Conservation (phyloP, 2,797 vertebrate species). For the Anolis apletophallus region DNA sequence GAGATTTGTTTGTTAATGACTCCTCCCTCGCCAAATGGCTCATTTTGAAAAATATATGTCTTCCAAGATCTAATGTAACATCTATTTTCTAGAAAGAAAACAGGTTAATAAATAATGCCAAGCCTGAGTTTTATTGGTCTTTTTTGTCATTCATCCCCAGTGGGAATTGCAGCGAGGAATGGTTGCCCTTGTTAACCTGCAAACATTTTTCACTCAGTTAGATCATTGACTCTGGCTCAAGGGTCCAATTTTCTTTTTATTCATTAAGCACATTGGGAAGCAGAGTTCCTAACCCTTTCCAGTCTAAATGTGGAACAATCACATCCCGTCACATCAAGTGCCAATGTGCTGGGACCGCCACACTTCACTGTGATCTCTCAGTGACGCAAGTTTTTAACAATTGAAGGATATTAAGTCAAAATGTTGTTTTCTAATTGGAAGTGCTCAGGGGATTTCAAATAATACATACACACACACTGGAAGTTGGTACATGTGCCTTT, state of each 20-base stretch:
- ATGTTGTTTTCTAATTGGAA: conserved; percentile 87
- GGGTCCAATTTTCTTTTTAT: conserved; percentile 91
- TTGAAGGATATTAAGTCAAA: conserved; percentile 96
- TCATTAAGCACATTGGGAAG: conserved; percentile 96
- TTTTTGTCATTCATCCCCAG: conserved; percentile 77
- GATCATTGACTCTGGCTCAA: conserved; percentile 87
- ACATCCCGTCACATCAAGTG: conserved; percentile 87
- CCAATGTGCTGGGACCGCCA: conserved; percentile 80
- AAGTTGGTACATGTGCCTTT: conserved; percentile 83
- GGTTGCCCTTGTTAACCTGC: conserved; percentile 91
- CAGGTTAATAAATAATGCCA: conserved; percentile 74
- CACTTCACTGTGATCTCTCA: conserved; percentile 80
- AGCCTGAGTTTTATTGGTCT: conserved; percentile 72
- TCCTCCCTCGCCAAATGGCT: conserved; percentile 43
- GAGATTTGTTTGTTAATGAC: conserved; percentile 15
- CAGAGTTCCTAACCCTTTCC: conserved; percentile 93
- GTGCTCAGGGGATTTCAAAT: conserved; percentile 80
- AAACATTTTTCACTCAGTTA: conserved; percentile 93
- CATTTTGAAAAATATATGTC: conserved; percentile 50
- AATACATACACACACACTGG: conserved; percentile 83
- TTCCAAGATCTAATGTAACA: conserved; percentile 62
- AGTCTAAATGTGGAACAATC: conserved; percentile 92
- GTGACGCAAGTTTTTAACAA: conserved; percentile 97
- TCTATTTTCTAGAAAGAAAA: conserved; percentile 75
- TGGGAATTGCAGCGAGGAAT: conserved; percentile 79